Percentiles rank a stretch among this genome's conserved stretches.
phyloP scores from a whole-genome alignment of 2,888 invertebrate genomes.

The Coenonympha arcania region DNA sequence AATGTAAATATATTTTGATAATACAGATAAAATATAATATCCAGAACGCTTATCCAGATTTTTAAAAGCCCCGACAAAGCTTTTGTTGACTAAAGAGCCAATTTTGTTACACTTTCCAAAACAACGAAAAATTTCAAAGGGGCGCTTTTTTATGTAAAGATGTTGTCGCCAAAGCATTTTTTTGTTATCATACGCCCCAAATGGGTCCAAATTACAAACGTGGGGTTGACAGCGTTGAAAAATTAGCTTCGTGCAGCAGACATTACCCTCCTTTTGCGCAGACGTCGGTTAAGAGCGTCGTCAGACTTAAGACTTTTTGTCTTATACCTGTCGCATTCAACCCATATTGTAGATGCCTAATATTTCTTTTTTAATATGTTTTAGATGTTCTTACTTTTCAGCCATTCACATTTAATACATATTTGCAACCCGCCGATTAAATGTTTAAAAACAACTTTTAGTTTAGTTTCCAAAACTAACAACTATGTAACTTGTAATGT shows the following conservation, averaged over 20 bases:
- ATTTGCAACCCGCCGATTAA: too few relatives aligned
- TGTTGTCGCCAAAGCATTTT: conserved; percentile 5
- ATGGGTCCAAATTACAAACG: conserved; percentile 11
- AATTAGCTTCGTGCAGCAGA: conserved; percentile 17
- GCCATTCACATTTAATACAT: too few relatives aligned
- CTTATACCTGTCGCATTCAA: not conserved
- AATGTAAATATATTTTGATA: not conserved
- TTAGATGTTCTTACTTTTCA: too few relatives aligned
- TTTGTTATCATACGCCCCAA: conserved; percentile 6
- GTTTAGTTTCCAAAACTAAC: too few relatives aligned
- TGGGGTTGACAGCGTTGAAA: conserved; percentile 23
- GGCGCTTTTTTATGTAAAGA: conserved; percentile 1
- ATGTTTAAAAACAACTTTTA: too few relatives aligned
- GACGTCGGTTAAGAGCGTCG: not conserved
- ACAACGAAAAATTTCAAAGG: not conserved
- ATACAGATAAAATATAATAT: not conserved
- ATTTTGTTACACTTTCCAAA: not conserved
- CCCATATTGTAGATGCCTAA: too few relatives aligned
- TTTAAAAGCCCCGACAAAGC: not conserved
- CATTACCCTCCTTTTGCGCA: conserved; percentile 14
- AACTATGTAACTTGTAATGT: not conserved
- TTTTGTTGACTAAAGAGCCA: not conserved
- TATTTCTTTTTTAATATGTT: too few relatives aligned
- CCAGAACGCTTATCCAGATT: not conserved
- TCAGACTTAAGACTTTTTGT: not conserved